These are phyloP conservation scores for Sarcophaga subvicina DNA, from an alignment of 2,888 invertebrate genomes.

Conservation along the genomic window DNA sequence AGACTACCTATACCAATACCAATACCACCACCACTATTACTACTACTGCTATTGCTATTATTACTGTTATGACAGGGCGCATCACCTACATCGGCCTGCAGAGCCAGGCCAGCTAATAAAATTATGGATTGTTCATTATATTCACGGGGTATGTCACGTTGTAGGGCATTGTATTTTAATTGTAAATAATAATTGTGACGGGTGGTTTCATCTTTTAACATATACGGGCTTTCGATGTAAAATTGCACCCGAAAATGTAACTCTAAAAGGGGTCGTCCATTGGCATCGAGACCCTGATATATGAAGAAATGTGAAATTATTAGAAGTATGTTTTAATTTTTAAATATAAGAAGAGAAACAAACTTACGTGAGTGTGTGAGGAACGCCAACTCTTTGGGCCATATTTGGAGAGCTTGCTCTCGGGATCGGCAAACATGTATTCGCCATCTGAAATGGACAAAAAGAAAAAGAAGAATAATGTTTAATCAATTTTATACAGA, in stretches of 20 bases:
- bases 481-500: background rate
- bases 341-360: conserved; percentile 76
- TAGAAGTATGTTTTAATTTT: too few species aligned
- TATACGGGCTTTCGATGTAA: conserved; percentile 95
- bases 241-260: conserved; percentile 96
- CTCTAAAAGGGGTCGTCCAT: conserved; percentile 93
- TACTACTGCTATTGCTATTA: conserved; percentile 71
- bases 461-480: background rate
- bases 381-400: conserved; percentile 98
- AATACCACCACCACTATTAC: conserved; percentile 59
- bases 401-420: conserved; percentile 97
- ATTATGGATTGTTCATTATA: conserved; percentile 86
- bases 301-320: conserved; percentile 37
- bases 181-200: conserved; percentile 97
- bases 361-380: conserved; percentile 93
- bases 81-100: conserved; percentile 96
- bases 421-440: conserved; percentile 96
- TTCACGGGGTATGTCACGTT: conserved; percentile 84
- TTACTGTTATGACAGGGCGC: conserved; percentile 81
- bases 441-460: conserved; percentile 91
- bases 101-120: conserved; percentile 92
- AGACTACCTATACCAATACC: conserved; percentile 48
- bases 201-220: conserved; percentile 95
- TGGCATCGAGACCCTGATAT: conserved; percentile 91
- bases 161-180: conserved; percentile 92